Evolutionary conservation across 2,797 vertebrate species (phyloP).

Genomic region (Rhinella marina): DNA sequence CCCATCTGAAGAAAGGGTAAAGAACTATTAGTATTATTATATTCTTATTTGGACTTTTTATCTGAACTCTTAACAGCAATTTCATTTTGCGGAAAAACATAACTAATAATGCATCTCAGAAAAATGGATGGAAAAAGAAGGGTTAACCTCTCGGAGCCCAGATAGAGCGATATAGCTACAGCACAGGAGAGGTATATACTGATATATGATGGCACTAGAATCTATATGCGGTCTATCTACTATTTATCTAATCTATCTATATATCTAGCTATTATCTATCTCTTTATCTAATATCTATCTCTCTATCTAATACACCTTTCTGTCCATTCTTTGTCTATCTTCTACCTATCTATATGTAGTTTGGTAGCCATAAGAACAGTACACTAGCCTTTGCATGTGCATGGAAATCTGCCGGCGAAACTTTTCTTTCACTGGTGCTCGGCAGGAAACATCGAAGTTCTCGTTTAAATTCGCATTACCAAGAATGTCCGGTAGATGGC

Average conservation of each 20-base stretch:
- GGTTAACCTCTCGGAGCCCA: neutral
- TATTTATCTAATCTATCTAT: too few species aligned
- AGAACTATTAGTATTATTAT: too few species aligned
- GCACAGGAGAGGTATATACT: too few species aligned
- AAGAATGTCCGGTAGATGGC: conserved; percentile 37
- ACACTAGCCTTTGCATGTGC: neutral
- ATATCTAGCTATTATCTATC: too few species aligned
- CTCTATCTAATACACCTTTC: too few species aligned
- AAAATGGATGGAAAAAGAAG: neutral
- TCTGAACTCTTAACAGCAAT: neutral
- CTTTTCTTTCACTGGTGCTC: neutral
- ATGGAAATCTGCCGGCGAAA: neutral
- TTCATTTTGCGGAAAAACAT: too few species aligned
- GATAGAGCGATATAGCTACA: too few species aligned
- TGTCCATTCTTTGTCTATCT: neutral
- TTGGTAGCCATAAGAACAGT: neutral
- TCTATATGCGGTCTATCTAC: too few species aligned
- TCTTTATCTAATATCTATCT: too few species aligned
- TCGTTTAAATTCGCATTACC: neutral
- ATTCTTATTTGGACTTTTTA: neutral
- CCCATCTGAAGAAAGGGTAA: too few species aligned
- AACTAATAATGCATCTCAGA: neutral
- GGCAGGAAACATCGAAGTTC: neutral
- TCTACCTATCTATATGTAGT: neutral
- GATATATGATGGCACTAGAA: too few species aligned